A percentile compares a stretch with the other conserved stretches of the same genome.
phyloP scores from a whole-genome alignment of 2,888 invertebrate species.

The Apoda limacodes region DNA sequence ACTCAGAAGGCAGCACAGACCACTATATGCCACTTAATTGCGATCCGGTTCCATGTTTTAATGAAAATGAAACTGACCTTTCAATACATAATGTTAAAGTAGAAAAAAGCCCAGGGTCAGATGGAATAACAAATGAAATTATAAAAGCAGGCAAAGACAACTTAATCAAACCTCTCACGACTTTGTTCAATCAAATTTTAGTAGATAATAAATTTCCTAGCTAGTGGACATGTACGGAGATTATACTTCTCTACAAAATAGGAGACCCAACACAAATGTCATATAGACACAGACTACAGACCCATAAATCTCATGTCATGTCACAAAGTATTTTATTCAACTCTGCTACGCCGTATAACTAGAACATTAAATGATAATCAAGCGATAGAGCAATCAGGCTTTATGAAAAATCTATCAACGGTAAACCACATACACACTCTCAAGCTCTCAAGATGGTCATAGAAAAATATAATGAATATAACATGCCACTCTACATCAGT shows the following conservation, averaged over 20 bases:
- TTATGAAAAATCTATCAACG: too few relatives aligned
- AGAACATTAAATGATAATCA: neutral
- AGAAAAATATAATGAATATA: slow-evolving; percentile 4
- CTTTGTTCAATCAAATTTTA: neutral
- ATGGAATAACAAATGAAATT: too few relatives aligned
- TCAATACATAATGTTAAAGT: neutral
- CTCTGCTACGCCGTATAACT: neutral
- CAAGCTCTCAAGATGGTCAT: slow-evolving; percentile 1
- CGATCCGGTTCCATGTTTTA: neutral
- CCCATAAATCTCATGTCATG: too few relatives aligned
- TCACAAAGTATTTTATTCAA: neutral
- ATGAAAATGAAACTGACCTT: neutral
- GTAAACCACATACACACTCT: neutral
- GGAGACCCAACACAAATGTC: too few relatives aligned
- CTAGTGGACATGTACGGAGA: too few relatives aligned
- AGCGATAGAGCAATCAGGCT: neutral
- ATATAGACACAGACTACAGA: too few relatives aligned
- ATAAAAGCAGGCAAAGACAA: neutral
- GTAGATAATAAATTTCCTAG: too few relatives aligned
- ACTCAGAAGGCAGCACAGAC: too few relatives aligned
- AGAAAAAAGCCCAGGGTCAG: too few relatives aligned
- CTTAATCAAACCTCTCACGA: neutral
- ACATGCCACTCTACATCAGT: slow-evolving; percentile 7
- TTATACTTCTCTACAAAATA: too few relatives aligned
- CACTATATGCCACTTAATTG: too few relatives aligned